A percentile compares a stretch with the other conserved stretches of the same genome.
Evolutionary conservation across 2,797 vertebrate genomes (phyloP).

Genomic region (Halcyon chelicuti): DNA sequence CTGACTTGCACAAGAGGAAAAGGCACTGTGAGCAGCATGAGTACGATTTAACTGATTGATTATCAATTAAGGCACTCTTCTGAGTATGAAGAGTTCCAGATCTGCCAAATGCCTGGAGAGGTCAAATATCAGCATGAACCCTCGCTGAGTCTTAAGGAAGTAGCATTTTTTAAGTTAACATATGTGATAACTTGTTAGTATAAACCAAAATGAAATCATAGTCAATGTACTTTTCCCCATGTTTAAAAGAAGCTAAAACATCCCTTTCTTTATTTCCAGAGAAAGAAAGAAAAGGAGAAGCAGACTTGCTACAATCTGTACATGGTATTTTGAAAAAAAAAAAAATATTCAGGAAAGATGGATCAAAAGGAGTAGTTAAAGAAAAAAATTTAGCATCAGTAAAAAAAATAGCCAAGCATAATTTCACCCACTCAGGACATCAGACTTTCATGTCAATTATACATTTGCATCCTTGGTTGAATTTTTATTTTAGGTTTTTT

Average conservation of each 20-base stretch:
- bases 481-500: constrained; percentile 16
- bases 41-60: constrained; percentile 31
- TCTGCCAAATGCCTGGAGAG: constrained; percentile 36
- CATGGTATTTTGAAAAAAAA: neutral
- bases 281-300: neutral
- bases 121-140: constrained; percentile 27
- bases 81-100: neutral
- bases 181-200: neutral
- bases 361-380: neutral
- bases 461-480: neutral
- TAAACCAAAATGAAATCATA: neutral
- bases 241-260: neutral
- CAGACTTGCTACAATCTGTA: neutral
- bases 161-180: neutral
- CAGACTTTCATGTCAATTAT: neutral
- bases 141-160: neutral
- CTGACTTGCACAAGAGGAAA: neutral
- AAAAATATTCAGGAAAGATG: neutral
- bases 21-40: constrained; percentile 14
- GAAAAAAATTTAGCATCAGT: neutral
- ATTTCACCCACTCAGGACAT: neutral
- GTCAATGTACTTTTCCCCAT: neutral
- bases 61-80: constrained; percentile 37
- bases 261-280: neutral
- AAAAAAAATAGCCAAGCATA: constrained; percentile 15